Evolutionary conservation across 2,888 invertebrate genomes (phyloP).

Genomic region (Cephalotes varians): DNA sequence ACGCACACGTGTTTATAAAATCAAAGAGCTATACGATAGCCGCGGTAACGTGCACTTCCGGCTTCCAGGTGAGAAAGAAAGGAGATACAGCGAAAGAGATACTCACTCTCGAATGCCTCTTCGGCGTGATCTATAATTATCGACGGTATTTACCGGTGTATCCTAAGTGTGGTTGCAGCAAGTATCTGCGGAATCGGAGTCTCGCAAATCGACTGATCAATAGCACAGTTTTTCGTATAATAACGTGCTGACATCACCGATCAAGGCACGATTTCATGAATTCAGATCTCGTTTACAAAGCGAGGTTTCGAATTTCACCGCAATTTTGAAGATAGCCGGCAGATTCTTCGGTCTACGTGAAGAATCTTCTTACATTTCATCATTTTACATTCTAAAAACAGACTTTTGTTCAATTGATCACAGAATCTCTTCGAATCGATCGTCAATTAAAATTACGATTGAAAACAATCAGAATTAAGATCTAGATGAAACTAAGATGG

Average conservation of each 20-base stretch:
- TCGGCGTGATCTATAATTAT: conserved; percentile 34
- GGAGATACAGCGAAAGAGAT: background rate
- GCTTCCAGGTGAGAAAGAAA: conserved; percentile 61
- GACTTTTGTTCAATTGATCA: background rate
- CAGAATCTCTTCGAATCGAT: background rate
- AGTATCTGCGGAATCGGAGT: background rate
- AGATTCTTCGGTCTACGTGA: no score
- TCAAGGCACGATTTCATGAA: background rate
- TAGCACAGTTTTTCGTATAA: background rate
- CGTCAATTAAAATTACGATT: background rate
- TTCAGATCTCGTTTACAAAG: background rate
- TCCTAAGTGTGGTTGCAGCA: background rate
- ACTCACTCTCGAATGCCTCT: background rate
- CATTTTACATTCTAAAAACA: background rate
- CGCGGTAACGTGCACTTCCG: conserved; percentile 64
- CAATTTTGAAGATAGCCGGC: background rate
- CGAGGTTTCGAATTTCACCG: background rate
- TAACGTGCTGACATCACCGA: conserved; percentile 2
- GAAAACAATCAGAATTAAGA: background rate
- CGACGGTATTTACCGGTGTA: background rate
- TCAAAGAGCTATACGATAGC: conserved; percentile 40
- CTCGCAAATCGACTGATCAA: conserved; percentile 9
- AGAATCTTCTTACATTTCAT: no score
- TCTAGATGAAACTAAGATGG: background rate
- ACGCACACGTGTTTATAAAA: background rate